phyloP scores from a whole-genome alignment of 2,888 invertebrate genomes.

The Enchytraeus crypticus region DNA sequence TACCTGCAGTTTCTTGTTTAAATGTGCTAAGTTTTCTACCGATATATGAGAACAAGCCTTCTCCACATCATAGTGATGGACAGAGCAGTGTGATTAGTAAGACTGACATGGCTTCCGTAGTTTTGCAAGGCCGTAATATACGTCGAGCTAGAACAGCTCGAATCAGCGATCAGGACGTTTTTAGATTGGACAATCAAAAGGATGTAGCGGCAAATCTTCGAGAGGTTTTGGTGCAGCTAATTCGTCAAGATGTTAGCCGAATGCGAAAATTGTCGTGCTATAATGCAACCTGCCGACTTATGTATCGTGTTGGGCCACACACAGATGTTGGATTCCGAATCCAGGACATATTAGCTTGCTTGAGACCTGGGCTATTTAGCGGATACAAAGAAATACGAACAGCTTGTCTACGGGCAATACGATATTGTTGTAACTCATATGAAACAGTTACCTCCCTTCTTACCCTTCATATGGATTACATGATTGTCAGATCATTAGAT shows the following conservation, averaged over 20 bases:
- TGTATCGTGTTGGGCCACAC: slow-evolving; percentile 58
- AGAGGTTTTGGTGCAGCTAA: slow-evolving; percentile 58
- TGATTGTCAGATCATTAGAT: slow-evolving; percentile 81
- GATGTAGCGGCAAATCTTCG: slow-evolving; percentile 54
- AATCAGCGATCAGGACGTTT: too few relatives aligned
- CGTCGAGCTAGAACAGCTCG: too few relatives aligned
- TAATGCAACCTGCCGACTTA: slow-evolving; percentile 76
- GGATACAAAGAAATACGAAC: slow-evolving; percentile 82
- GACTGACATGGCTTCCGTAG: too few relatives aligned
- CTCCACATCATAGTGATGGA: too few relatives aligned
- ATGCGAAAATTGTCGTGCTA: slow-evolving; percentile 73
- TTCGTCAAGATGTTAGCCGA: slow-evolving; percentile 62
- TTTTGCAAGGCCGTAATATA: too few relatives aligned
- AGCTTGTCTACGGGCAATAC: slow-evolving; percentile 73
- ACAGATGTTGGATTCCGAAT: slow-evolving; percentile 63
- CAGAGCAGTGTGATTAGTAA: too few relatives aligned
- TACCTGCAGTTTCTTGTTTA: too few relatives aligned
- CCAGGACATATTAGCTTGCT: slow-evolving; percentile 72
- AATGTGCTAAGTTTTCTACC: too few relatives aligned
- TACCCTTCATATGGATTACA: slow-evolving; percentile 70
- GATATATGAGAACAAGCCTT: too few relatives aligned
- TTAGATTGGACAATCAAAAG: too few relatives aligned
- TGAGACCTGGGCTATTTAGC: slow-evolving; percentile 73
- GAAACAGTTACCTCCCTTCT: slow-evolving; percentile 71
- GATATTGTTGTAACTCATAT: slow-evolving; percentile 70